Percentiles rank a stretch among this genome's conserved stretches.
Conservation (phyloP, 1,140 invertebrate species). For the Triops cancriformis region DNA sequence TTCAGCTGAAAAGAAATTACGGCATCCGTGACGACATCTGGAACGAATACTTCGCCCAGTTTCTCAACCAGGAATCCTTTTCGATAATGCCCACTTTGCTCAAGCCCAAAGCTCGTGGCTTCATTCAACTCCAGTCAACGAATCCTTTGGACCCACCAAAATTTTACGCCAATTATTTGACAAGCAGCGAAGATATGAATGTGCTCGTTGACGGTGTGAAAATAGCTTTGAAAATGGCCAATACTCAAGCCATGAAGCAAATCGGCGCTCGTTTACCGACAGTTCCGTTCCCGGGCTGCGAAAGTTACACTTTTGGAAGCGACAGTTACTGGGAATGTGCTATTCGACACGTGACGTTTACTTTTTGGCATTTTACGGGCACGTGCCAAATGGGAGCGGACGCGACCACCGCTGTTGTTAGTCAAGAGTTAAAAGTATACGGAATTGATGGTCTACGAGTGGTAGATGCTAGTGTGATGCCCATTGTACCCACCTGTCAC, state of each 20-base stretch:
- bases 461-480: constrained; percentile 38
- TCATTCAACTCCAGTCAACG: constrained; percentile 31
- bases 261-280: constrained; percentile 17
- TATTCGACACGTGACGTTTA: constrained; percentile 73
- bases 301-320: constrained; percentile 56
- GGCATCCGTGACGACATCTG: constrained; percentile 19
- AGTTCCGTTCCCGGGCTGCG: constrained; percentile 67
- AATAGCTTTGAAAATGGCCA: constrained; percentile 17
- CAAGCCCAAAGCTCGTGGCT: constrained; percentile 35
- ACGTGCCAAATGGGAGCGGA: constrained; percentile 30
- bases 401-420: constrained; percentile 33
- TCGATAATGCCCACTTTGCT: constrained; percentile 26
- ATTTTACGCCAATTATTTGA: constrained; percentile 42
- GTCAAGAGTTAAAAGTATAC: constrained; percentile 33
- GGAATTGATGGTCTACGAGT: constrained; percentile 37
- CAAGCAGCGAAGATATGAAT: constrained; percentile 28
- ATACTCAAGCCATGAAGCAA: constrained; percentile 21
- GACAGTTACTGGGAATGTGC: constrained; percentile 78
- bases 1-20: not conserved
- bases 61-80: constrained; percentile 20
- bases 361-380: constrained; percentile 54
- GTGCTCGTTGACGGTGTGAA: constrained; percentile 28
- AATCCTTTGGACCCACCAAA: constrained; percentile 43
- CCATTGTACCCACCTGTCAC: constrained; percentile 33
- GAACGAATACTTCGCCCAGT: not conserved